Base-by-base conservation (phyloP, 2,888 invertebrate genomes). In the Euclidia mi region DNA sequence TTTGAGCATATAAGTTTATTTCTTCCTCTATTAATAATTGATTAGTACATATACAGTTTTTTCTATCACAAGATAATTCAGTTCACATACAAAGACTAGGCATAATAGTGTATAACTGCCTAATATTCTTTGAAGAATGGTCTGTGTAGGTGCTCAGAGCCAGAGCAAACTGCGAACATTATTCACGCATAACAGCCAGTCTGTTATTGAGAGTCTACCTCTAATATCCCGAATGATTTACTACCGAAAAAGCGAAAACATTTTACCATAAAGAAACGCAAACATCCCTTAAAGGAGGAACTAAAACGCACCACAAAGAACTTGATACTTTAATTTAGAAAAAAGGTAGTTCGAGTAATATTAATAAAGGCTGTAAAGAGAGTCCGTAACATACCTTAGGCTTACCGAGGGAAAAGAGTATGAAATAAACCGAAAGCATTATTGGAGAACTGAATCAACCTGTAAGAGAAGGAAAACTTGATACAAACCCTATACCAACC, bases 91-190 rank as follows among this genome's bases (percentile, higher is more conserved):
- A 25, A 25, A 14, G 9, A 34, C 12, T 0, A 15, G 10, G 14
- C 14, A 34, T 14, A 11, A 32, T 32, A 32, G 20, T 15, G 7
- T 14, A 34, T 1, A 34, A 34, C 15, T 1, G 14, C 9, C n/a
- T 18, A 18, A 38, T 25, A 40, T n/a, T 29, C 11, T 42, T 42
- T 42, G 41, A 42, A 42, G 28, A 42, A 42, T 29, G 28, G 28
- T 0, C n/a, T 14, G 10, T 42, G 28, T 15, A 42, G 40, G 40
- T 42, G 41, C 29, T 42, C 41, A 42, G 28, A 14, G 41, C 28
- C 29, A 42, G 28, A n/a, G 14, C 41, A 42, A 42, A 42, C 41
- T 28, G 14, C 15, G 41, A 7, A 29, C 41, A 42, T 42, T 15
- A 42, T 7, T 42, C 41, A 42, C 28, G 28, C 25, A 29, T 42